These are phyloP conservation scores for Cervus canadensis DNA, from an alignment of 2,113 vertebrate species.

Conservation along the genomic window DNA sequence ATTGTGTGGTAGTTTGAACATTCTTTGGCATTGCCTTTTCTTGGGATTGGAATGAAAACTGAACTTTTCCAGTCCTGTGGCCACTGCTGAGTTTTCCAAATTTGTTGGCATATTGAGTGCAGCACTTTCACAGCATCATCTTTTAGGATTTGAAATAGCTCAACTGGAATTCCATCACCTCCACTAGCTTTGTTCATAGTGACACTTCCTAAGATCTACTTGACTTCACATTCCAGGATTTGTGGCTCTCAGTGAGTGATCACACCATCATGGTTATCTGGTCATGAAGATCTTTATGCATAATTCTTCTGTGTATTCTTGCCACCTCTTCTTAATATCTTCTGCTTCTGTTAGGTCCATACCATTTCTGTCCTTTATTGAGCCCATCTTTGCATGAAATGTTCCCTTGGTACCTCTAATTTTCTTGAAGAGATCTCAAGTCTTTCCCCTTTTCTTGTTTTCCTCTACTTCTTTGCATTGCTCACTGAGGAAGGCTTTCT, in stretches of 20 bases:
- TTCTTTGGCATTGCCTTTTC: neutral
- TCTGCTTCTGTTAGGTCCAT: neutral
- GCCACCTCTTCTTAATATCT: neutral
- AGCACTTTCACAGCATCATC: neutral
- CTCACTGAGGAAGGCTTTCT: no score
- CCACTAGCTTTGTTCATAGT: neutral
- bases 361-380: neutral
- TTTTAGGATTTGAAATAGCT: neutral
- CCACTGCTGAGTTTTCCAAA: neutral
- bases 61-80: neutral
- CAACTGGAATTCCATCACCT: neutral
- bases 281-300: neutral
- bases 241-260: neutral
- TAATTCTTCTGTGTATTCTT: neutral
- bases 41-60: neutral
- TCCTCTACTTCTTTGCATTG: no score
- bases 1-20: neutral
- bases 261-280: neutral
- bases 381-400: neutral
- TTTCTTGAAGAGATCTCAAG: neutral
- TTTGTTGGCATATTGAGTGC: neutral
- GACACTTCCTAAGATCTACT: neutral
- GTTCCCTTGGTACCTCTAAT: neutral
- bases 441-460: neutral
- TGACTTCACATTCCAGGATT: neutral